phyloP scores from a whole-genome alignment of 2,888 invertebrate species.

The Chymomyza procnemis region DNA sequence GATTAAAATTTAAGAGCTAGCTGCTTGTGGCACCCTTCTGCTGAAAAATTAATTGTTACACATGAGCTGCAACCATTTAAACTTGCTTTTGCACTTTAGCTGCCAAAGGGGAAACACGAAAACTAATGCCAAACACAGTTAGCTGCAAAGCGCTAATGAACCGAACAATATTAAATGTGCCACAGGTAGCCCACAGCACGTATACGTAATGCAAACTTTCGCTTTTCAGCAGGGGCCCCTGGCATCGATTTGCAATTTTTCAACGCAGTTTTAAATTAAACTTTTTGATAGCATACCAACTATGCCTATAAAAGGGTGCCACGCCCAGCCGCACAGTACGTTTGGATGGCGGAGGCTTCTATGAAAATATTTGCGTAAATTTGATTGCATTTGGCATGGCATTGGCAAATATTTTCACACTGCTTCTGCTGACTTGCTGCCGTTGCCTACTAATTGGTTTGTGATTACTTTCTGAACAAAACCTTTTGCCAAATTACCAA shows the following conservation, averaged over 20 bases:
- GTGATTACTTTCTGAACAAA: slow-evolving; percentile 24
- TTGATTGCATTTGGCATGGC: slow-evolving; percentile 23
- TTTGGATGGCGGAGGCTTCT: background rate
- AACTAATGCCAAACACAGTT: background rate
- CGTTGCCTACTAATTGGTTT: slow-evolving; percentile 34
- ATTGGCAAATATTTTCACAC: slow-evolving; percentile 22
- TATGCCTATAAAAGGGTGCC: background rate
- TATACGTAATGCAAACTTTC: slow-evolving; percentile 22
- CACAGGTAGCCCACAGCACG: slow-evolving; percentile 6
- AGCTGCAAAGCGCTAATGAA: slow-evolving; percentile 32
- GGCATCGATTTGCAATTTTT: slow-evolving; percentile 24
- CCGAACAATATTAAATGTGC: slow-evolving; percentile 20
- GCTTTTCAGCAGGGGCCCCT: background rate
- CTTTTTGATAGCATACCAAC: background rate
- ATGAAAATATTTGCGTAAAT: slow-evolving; percentile 11
- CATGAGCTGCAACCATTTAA: background rate
- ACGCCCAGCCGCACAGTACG: background rate
- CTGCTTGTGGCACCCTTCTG: background rate
- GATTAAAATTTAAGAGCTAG: background rate
- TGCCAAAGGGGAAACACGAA: background rate
- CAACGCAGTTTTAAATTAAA: slow-evolving; percentile 12
- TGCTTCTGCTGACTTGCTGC: background rate
- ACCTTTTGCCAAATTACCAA: background rate
- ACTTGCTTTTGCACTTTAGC: background rate
- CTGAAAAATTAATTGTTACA: background rate